Percentiles rank a stretch among this genome's conserved stretches.
These are phyloP conservation scores for Hippocampus barbouri DNA, from an alignment of 2,113 vertebrate species.

Conservation along the genomic window DNA sequence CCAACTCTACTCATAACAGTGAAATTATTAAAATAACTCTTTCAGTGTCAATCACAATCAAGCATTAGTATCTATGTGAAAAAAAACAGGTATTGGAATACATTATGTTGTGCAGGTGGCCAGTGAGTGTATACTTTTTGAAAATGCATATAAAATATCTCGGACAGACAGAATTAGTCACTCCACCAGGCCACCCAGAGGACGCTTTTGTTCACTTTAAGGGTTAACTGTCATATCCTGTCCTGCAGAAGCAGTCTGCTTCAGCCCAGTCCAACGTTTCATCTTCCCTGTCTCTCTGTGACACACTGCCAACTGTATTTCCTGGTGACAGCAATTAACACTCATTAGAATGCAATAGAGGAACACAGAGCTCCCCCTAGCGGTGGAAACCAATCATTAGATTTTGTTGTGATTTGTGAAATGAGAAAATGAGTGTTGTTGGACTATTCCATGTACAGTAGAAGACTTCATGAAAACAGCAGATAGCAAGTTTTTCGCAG, in stretches of 20 bases:
- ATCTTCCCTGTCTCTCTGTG: not conserved
- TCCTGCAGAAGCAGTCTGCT: slow-evolving; percentile 45
- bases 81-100: too few species aligned
- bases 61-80: too few species aligned
- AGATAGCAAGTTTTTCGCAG: slow-evolving; percentile 31
- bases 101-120: too few species aligned
- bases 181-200: slow-evolving; percentile 31
- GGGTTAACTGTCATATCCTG: slow-evolving; percentile 40
- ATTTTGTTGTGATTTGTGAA: slow-evolving; percentile 32
- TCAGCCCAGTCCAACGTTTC: slow-evolving; percentile 23
- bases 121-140: slow-evolving; percentile 38
- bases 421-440: slow-evolving; percentile 51
- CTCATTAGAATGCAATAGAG: slow-evolving; percentile 67
- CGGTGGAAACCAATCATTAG: slow-evolving; percentile 61
- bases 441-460: slow-evolving; percentile 31
- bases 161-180: slow-evolving; percentile 29
- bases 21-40: not conserved
- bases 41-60: not conserved
- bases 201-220: slow-evolving; percentile 48
- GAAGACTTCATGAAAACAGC: slow-evolving; percentile 38
- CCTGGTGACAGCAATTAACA: slow-evolving; percentile 64
- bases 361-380: slow-evolving; percentile 75
- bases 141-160: too few species aligned
- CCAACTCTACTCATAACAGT: not conserved
- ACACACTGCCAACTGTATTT: slow-evolving; percentile 23